Evolutionary conservation across 2,888 invertebrate species (phyloP).

Genomic region (Megaustenia siamemsis): DNA sequence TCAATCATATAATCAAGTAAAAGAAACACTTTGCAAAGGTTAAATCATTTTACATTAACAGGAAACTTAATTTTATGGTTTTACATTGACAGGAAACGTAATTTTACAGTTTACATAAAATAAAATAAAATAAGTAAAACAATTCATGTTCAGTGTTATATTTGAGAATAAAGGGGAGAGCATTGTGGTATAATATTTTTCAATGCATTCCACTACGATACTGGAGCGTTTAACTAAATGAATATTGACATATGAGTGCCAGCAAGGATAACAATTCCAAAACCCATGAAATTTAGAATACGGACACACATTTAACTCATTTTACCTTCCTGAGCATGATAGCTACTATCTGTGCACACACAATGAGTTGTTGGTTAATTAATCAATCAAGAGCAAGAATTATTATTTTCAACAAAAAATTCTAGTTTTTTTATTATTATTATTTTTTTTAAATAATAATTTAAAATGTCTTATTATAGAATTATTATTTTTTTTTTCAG

Average conservation of each 20-base stretch:
- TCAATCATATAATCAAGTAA: too few species aligned
- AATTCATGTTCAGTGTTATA: not conserved
- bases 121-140: not conserved
- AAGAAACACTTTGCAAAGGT: too few species aligned
- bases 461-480: too few species aligned
- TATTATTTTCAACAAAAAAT: too few species aligned
- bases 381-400: too few species aligned
- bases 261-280: not conserved
- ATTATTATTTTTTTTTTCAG: too few species aligned
- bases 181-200: not conserved
- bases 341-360: constrained; percentile 20
- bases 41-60: too few species aligned
- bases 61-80: too few species aligned
- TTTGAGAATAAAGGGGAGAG: not conserved
- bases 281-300: not conserved
- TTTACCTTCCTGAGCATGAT: constrained; percentile 26
- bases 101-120: not conserved
- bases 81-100: too few species aligned
- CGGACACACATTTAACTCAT: not conserved
- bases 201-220: not conserved
- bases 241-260: not conserved
- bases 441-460: too few species aligned
- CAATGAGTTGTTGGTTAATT: too few species aligned
- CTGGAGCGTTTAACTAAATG: not conserved
- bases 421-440: too few species aligned